Percentiles rank a stretch among this genome's conserved stretches.
phyloP scores from a whole-genome alignment of 1,140 invertebrate genomes.

The Zaprionus capensis region DNA sequence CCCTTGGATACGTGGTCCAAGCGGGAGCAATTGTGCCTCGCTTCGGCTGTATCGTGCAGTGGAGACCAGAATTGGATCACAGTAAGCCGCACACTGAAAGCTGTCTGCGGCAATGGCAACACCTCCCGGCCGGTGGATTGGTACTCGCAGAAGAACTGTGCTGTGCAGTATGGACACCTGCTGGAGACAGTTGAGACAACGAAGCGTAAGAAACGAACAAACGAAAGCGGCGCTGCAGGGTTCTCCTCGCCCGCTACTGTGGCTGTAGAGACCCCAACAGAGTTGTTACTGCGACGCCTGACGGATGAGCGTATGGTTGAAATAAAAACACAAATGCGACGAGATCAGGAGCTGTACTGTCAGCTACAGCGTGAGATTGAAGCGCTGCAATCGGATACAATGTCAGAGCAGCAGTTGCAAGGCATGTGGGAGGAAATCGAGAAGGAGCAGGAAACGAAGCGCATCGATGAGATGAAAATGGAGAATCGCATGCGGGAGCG shows the following conservation, averaged over 20 bases:
- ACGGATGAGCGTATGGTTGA: conserved; percentile 91
- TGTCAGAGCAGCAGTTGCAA: conserved; percentile 88
- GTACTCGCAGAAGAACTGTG: conserved; percentile 96
- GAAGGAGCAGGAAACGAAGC: conserved; percentile 88
- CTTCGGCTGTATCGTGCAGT: conserved; percentile 93
- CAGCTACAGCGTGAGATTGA: conserved; percentile 87
- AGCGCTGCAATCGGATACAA: conserved; percentile 84
- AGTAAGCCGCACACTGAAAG: conserved; percentile 91
- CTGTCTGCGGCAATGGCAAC: conserved; percentile 89
- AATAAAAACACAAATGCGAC: conserved; percentile 88
- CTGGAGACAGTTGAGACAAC: conserved; percentile 94
- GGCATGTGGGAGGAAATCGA: conserved; percentile 91
- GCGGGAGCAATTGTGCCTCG: conserved; percentile 93
- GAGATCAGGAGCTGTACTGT: conserved; percentile 89
- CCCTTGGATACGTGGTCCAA: conserved; percentile 93
- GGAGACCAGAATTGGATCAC: conserved; percentile 98
- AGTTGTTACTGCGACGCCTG: conserved; percentile 91
- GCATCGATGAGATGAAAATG: conserved; percentile 87
- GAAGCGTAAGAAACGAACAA: conserved; percentile 91
- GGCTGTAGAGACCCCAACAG: conserved; percentile 87
- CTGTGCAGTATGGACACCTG: conserved; percentile 93
- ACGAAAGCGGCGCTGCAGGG: conserved; percentile 85
- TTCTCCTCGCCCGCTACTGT: conserved; percentile 68
- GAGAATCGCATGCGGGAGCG: conserved; percentile 89
- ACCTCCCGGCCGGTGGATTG: conserved; percentile 89